phyloP scores from a whole-genome alignment of 2,888 invertebrate species.

The Listrodromus nycthemerus region DNA sequence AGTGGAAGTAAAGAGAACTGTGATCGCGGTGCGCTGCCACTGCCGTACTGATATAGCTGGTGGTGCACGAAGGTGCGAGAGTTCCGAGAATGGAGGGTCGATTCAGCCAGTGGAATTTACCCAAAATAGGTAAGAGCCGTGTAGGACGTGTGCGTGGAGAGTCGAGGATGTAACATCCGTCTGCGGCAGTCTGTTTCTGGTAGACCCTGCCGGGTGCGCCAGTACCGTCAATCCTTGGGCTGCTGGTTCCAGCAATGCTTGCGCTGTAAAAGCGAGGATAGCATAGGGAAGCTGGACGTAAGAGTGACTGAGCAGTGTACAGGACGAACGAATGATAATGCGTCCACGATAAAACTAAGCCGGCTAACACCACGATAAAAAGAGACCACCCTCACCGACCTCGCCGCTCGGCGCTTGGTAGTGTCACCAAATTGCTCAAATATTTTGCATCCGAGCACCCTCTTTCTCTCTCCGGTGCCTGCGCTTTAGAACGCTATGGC shows the following conservation, averaged over 20 bases:
- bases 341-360: conserved; percentile 82
- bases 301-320: conserved; percentile 62
- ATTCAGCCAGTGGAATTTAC: conserved; percentile 78
- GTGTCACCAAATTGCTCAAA: conserved; percentile 82
- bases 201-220: background rate
- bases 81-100: conserved; percentile 1
- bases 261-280: conserved; percentile 11
- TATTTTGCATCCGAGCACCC: conserved; percentile 76
- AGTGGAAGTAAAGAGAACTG: conserved; percentile 22
- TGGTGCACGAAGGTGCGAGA: conserved; percentile 13
- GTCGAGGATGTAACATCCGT: conserved; percentile 19
- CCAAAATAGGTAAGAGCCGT: conserved; percentile 78
- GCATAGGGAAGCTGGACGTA: conserved; percentile 29
- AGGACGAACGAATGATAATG: conserved; percentile 76
- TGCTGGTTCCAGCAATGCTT: background rate
- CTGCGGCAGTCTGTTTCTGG: conserved; percentile 18
- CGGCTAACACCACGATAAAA: conserved; percentile 80
- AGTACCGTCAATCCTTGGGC: background rate
- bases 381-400: conserved; percentile 67
- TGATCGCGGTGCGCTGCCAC: conserved; percentile 4
- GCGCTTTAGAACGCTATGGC: conserved; percentile 1
- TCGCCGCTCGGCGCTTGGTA: conserved; percentile 74
- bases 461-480: conserved; percentile 13
- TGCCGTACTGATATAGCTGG: conserved; percentile 8
- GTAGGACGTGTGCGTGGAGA: conserved; percentile 42